Evolutionary conservation across 2,113 vertebrate genomes (phyloP).

Genomic region (Mastomys natalensis): DNA sequence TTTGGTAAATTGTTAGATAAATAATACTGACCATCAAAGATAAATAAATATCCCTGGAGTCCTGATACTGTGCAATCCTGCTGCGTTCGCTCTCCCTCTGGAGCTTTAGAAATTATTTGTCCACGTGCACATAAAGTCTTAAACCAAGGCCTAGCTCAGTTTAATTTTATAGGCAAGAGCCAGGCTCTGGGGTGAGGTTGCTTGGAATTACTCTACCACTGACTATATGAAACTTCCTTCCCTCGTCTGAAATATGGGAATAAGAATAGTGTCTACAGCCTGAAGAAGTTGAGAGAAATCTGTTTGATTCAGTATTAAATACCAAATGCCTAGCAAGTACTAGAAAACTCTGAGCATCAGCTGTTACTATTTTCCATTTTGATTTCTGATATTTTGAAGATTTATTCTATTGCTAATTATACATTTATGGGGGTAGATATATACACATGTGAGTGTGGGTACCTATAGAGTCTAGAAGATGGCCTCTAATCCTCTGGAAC

Average conservation of each 20-base stretch:
- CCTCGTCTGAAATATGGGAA: not conserved
- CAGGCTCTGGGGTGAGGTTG: not conserved
- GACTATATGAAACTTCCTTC: not conserved
- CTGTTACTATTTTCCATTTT: not conserved
- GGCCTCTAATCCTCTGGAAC: not conserved
- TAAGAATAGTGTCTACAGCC: not conserved
- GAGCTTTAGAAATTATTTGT: constrained; percentile 17
- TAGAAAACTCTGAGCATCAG: not conserved
- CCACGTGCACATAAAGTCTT: not conserved
- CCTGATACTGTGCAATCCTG: not conserved
- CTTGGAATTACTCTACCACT: not conserved
- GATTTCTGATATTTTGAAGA: not conserved
- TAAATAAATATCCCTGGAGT: not conserved
- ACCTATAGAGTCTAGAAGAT: not conserved
- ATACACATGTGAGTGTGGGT: not conserved
- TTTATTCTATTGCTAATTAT: not conserved
- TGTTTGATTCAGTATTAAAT: not conserved
- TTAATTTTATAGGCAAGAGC: not conserved
- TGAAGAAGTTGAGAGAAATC: not conserved
- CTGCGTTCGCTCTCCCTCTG: not conserved
- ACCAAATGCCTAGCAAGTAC: not conserved
- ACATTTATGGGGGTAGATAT: not conserved
- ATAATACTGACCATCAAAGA: constrained; percentile 6
- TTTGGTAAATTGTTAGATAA: not conserved
- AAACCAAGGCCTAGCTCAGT: not conserved